Evolutionary conservation across 2,888 invertebrate species (phyloP), one percentile per base, ranked within the genome.

Genomic region (Polylopha cassiicola): DNA sequence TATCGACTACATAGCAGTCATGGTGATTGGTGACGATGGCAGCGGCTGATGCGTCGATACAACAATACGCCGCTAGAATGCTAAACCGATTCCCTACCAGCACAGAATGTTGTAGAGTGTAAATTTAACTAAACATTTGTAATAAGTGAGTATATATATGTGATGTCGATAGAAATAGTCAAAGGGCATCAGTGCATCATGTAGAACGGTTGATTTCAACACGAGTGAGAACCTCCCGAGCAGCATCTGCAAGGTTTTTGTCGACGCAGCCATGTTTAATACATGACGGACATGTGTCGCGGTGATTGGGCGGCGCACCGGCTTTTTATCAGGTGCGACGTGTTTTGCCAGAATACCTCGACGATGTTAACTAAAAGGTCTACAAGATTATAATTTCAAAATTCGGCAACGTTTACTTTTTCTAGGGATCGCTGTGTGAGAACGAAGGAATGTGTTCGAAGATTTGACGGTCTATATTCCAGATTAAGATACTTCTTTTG

Each of bases 241-340:
- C n/a, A n/a, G n/a, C n/a, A n/a, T n/a, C n/a, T n/a, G n/a, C n/a
- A n/a, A n/a, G n/a, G 36, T 38, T 39, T 37, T 43, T 44, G 21
- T 16, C 18, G n/a, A 17, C 7, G 4, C 13, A 28, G n/a, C 22
- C 53, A 64, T 64, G 61, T 58, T 57, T 73, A 51, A 74, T 58
- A 62, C 70, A 76, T 73, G 48, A 47, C 34, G 33, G 51, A 73
- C 71, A 71, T 63, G 65, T 73, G 73, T 70, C 57, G 41, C 39
- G 48, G 44, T 65, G 68, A 69, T 66, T 58, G 62, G 63, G 54
- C 56, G 43, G 34, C 44, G 50, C 31, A 45, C 30, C 44, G 37
- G 39, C 47, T 62, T 58, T 60, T 61, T 22, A 29, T 20, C 29
- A 36, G 34, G 34, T 30, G 22, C 22, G 18, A 10, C 22, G 23